A percentile compares a stretch with the other conserved stretches of the same genome.
Evolutionary conservation across 1,140 invertebrate genomes (phyloP).

Genomic region (Mactra quadrangularis): DNA sequence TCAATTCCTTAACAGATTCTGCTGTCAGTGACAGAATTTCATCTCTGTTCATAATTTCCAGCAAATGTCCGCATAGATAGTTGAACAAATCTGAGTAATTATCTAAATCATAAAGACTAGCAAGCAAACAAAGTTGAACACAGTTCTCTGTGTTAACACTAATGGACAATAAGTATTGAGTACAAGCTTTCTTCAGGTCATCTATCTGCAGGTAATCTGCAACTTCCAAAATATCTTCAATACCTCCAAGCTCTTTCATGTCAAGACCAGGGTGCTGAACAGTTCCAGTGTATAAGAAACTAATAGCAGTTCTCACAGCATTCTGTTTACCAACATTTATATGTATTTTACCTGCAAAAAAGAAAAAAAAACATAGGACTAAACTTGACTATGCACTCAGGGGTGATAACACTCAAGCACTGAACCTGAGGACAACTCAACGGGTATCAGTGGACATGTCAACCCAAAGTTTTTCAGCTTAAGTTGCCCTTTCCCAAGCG

Average conservation of each 20-base stretch:
- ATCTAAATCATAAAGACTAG: slow-evolving; percentile 75
- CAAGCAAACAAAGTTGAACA: slow-evolving; percentile 72
- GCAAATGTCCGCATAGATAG: slow-evolving; percentile 71
- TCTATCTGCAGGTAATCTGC: slow-evolving; percentile 78
- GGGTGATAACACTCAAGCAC: not conserved
- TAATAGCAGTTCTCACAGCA: slow-evolving; percentile 72
- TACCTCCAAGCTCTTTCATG: slow-evolving; percentile 62
- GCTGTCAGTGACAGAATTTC: slow-evolving; percentile 71
- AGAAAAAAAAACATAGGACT: slow-evolving; percentile 35
- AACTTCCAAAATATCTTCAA: slow-evolving; percentile 72
- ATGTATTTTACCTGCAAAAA: slow-evolving; percentile 69
- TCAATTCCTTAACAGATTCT: slow-evolving; percentile 70
- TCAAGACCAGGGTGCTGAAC: slow-evolving; percentile 5
- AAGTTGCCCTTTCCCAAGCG: too few relatives aligned
- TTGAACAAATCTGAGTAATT: slow-evolving; percentile 69
- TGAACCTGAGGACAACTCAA: too few relatives aligned
- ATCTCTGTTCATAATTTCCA: slow-evolving; percentile 68
- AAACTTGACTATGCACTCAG: not conserved
- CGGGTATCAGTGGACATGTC: too few relatives aligned
- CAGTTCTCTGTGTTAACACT: slow-evolving; percentile 72
- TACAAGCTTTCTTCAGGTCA: slow-evolving; percentile 71
- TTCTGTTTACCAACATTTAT: slow-evolving; percentile 66
- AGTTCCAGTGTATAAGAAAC: slow-evolving; percentile 72
- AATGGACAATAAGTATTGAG: slow-evolving; percentile 63
- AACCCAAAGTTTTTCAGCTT: too few relatives aligned